These are phyloP conservation scores for Mobula birostris DNA, from an alignment of 2,113 vertebrate species.

Conservation along the genomic window DNA sequence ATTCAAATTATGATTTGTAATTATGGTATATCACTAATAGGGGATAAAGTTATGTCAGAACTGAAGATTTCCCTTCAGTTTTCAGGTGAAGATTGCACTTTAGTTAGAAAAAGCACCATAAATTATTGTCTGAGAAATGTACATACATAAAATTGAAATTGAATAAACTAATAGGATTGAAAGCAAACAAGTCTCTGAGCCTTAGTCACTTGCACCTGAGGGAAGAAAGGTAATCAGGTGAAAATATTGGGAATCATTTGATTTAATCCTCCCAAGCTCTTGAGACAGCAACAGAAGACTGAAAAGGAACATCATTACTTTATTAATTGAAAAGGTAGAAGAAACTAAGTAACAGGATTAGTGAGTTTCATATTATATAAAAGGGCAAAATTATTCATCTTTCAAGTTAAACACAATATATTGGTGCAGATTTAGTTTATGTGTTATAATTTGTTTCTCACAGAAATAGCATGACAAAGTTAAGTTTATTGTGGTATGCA, in stretches of 20 bases:
- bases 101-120: background rate
- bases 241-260: background rate
- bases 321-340: background rate
- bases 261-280: background rate
- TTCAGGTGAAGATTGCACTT: background rate
- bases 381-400: background rate
- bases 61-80: slow-evolving; percentile 1
- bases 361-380: background rate
- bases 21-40: background rate
- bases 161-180: slow-evolving; percentile 7
- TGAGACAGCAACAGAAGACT: background rate
- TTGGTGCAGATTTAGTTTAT: background rate
- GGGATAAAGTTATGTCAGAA: background rate
- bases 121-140: background rate
- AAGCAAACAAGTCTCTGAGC: background rate
- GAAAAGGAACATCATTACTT: background rate
- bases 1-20: background rate
- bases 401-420: background rate
- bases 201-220: background rate
- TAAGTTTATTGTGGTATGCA: too few species aligned
- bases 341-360: background rate
- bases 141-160: background rate
- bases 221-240: slow-evolving; percentile 20
- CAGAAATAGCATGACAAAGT: background rate
- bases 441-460: background rate